Evolutionary conservation across 2,113 vertebrate species (phyloP).

Genomic region (Benitochromis conjunctus): DNA sequence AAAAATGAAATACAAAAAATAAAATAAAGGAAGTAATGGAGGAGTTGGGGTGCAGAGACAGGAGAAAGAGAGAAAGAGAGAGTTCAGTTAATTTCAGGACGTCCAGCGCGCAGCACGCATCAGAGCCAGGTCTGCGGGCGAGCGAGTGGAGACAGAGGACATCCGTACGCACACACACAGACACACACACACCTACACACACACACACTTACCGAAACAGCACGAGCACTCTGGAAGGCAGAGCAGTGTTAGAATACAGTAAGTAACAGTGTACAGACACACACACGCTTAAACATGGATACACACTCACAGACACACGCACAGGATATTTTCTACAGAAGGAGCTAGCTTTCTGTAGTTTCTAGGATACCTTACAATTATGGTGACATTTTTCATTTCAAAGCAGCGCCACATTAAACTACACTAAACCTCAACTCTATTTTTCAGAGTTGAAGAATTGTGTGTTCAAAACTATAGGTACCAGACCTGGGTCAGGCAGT

Average conservation of each 20-base stretch:
- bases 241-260: slow-evolving; percentile 70
- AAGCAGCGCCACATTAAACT: background rate
- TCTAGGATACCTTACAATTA: background rate
- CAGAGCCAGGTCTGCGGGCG: background rate
- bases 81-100: slow-evolving; percentile 23
- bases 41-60: background rate
- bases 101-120: background rate
- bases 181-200: slow-evolving; percentile 33
- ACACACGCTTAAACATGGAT: background rate
- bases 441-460: background rate
- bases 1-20: background rate
- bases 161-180: background rate
- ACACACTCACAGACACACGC: background rate
- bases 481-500: background rate
- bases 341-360: background rate
- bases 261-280: slow-evolving; percentile 35
- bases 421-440: background rate
- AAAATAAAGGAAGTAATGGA: background rate
- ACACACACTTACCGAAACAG: slow-evolving; percentile 71
- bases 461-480: background rate
- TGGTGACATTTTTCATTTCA: background rate
- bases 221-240: slow-evolving; percentile 68
- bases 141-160: slow-evolving; percentile 12
- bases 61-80: slow-evolving; percentile 17
- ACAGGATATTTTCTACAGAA: background rate